Evolutionary conservation across 2,888 invertebrate species (phyloP).

Genomic region (Deilephila elpenor): DNA sequence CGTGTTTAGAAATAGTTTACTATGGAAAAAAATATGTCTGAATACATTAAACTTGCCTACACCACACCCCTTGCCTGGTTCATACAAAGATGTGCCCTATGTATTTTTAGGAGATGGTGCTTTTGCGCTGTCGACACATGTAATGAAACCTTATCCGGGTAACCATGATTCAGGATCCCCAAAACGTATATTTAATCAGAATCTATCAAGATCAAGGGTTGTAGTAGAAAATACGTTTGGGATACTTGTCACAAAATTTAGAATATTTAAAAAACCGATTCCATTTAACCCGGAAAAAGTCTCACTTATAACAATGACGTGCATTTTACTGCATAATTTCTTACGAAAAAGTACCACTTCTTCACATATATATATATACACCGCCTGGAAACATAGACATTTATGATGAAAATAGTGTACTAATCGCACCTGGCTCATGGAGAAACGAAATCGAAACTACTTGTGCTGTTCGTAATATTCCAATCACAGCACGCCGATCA

Average conservation of each 20-base stretch:
- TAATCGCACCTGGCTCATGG: not conserved
- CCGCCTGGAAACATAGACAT: conserved; percentile 32
- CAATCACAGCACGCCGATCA: conserved; percentile 30
- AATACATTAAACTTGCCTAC: too few species aligned
- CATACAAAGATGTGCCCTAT: not conserved
- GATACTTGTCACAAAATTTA: conserved; percentile 34
- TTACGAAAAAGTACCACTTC: conserved; percentile 35
- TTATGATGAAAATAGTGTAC: conserved; percentile 30
- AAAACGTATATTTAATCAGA: conserved; percentile 33
- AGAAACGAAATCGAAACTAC: conserved; percentile 24
- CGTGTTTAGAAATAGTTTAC: conserved; percentile 39
- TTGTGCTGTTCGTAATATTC: conserved; percentile 31
- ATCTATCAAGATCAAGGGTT: conserved; percentile 34
- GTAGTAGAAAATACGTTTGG: conserved; percentile 39
- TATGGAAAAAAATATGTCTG: conserved; percentile 39
- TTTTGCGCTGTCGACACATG: conserved; percentile 31
- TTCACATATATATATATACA: conserved; percentile 33
- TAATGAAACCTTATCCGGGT: conserved; percentile 33
- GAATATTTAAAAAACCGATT: conserved; percentile 32
- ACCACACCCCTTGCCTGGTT: too few species aligned
- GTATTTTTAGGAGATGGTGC: conserved; percentile 32
- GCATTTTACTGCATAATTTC: conserved; percentile 35
- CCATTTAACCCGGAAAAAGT: conserved; percentile 32
- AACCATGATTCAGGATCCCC: conserved; percentile 30
- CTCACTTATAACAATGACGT: conserved; percentile 28